Evolutionary conservation across 92 coral and sea anemone species (phyloP), one percentile per base, ranked within the genome.

Genomic region (Porites rus): DNA sequence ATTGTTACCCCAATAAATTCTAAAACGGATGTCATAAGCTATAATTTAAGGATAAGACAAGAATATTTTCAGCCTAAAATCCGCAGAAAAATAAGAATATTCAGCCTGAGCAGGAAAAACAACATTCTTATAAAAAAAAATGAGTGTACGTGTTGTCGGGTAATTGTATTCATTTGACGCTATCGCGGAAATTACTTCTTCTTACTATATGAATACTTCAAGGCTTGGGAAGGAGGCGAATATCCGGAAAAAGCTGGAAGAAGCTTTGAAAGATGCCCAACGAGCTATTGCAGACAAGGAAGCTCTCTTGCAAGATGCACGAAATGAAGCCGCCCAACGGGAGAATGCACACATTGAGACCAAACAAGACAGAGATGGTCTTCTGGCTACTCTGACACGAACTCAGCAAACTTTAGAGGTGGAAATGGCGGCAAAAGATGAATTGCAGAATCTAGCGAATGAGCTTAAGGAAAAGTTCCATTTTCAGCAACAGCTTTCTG

Each of bases 341-440:
- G 96, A 95, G 90, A 96, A 96, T 86, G 92, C 95, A 0, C 99
- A 96, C 84, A 92, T 91, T 88, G 99, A 96, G 68, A 96, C 99
- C 59, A 93, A 93, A 68, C 92, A 94, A 14, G 98, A 96, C 54
- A 84, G 98, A 51, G 97, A 96, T 67, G 90, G 87, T 64, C 90
- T 96, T 38, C 95, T 93, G 20, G 22, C 96, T 4, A 79, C 95
- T 21, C 87, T 96, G 54, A 95, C 95, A 0, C 95, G 93, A 76
- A 94, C 98, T 18, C 99, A 95, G 76, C 98, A 96, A 22, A 96
- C 96, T 10, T 77, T 96, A 74, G 99, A 96, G 20, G 88, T 87
- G 7, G 99, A 96, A 72, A 82, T 89, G 18, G 97, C 99, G 1
- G 94, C 96, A 10, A 90, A 95, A 51, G 92, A 88, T 12, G 95